These are phyloP conservation scores for Hylyphantes graminicola DNA, from an alignment of 1,140 invertebrate genomes.

Conservation along the genomic window DNA sequence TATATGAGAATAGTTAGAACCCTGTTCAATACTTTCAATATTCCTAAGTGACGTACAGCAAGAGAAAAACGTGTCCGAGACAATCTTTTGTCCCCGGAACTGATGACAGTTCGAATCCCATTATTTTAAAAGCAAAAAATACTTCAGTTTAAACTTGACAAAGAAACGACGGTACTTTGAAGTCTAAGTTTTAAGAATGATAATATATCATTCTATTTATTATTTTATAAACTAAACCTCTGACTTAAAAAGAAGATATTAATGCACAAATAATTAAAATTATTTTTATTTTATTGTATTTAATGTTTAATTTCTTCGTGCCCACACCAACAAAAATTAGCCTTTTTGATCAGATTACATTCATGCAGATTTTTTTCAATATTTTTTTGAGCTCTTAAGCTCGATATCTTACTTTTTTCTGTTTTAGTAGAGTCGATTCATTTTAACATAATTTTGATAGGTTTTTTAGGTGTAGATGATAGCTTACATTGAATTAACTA, in stretches of 20 bases:
- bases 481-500: too few relatives aligned
- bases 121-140: slow-evolving; percentile 28
- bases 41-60: not conserved
- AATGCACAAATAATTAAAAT: slow-evolving; percentile 1
- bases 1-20: too few relatives aligned
- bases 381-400: too few relatives aligned
- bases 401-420: too few relatives aligned
- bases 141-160: slow-evolving; percentile 9
- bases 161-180: slow-evolving; percentile 18
- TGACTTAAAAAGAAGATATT: not conserved
- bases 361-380: too few relatives aligned
- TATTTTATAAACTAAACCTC: slow-evolving; percentile 2
- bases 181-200: not conserved
- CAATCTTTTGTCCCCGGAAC: slow-evolving; percentile 8
- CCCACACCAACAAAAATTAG: too few relatives aligned
- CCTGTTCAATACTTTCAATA: too few relatives aligned
- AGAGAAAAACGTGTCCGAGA: slow-evolving; percentile 19
- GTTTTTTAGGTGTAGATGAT: too few relatives aligned
- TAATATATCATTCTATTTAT: not conserved
- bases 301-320: slow-evolving; percentile 1
- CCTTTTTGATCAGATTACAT: too few relatives aligned
- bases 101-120: slow-evolving; percentile 33
- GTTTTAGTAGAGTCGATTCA: too few relatives aligned
- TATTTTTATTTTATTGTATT: slow-evolving; percentile 16
- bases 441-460: too few relatives aligned